A percentile compares a stretch with the other conserved stretches of the same genome.
These are phyloP conservation scores for Periophthalmodon schlosseri DNA, from an alignment of 2,113 vertebrate species.

Conservation along the genomic window DNA sequence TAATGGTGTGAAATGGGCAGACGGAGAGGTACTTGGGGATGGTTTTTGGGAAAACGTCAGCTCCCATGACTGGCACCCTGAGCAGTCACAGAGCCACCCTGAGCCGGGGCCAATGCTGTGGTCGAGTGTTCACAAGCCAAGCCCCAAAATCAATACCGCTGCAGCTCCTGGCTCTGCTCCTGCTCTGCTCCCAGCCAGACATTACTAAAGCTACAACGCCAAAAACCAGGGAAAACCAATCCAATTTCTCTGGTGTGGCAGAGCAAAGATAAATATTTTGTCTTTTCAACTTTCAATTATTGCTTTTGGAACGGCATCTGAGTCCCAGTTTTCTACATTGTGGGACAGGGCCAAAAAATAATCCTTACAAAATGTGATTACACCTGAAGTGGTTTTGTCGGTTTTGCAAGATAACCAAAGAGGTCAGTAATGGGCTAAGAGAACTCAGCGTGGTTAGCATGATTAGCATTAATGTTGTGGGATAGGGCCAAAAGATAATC, in stretches of 20 bases:
- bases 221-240: conserved; percentile 1
- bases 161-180: conserved; percentile 35
- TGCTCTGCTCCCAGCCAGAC: conserved; percentile 2
- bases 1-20: background rate
- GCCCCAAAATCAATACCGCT: conserved; percentile 69
- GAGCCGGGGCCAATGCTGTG: conserved; percentile 38
- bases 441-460: background rate
- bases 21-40: conserved; percentile 15
- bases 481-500: no score
- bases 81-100: conserved; percentile 30
- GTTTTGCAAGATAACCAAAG: background rate
- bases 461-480: no score
- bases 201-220: conserved; percentile 24
- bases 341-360: background rate
- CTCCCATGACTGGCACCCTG: conserved; percentile 18
- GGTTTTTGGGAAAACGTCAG: conserved; percentile 32
- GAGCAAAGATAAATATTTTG: conserved; percentile 35
- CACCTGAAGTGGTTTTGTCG: background rate
- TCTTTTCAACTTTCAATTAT: conserved; percentile 16
- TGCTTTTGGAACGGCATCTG: background rate
- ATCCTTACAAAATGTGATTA: background rate
- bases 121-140: conserved; percentile 51
- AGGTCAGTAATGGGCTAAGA: background rate
- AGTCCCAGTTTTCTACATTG: background rate
- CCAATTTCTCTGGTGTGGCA: conserved; percentile 5